Conservation (phyloP, 2,113 vertebrate species). For the Asarcornis scutulata region DNA sequence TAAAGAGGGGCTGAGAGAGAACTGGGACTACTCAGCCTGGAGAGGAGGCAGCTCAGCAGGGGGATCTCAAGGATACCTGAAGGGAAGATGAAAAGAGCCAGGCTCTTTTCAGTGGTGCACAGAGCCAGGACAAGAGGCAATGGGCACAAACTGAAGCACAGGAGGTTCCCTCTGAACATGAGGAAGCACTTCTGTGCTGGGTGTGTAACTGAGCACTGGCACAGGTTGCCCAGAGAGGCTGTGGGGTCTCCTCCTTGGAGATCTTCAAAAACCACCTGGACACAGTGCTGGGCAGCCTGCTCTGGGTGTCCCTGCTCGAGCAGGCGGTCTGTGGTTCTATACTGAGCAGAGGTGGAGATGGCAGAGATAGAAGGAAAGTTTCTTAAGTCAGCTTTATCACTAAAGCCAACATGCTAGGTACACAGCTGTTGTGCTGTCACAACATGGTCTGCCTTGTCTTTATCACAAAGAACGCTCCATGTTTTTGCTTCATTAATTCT, state of each 20-base stretch:
- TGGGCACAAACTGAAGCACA: background rate
- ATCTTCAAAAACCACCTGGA: background rate
- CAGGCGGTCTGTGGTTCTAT: background rate
- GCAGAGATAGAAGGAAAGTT: background rate
- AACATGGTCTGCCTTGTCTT: accelerated
- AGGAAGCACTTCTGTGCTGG: background rate
- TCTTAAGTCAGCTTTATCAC: background rate
- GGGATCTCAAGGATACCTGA: background rate
- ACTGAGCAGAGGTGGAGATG: background rate
- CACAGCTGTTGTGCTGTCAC: background rate
- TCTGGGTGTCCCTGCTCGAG: background rate
- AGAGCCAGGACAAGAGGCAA: background rate
- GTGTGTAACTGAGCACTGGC: background rate
- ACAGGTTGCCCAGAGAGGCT: background rate
- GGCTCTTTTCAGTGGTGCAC: background rate
- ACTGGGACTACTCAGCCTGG: background rate
- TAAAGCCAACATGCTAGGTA: background rate
- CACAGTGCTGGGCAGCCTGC: background rate
- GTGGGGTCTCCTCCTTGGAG: background rate
- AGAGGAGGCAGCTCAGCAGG: background rate
- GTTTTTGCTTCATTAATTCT: background rate
- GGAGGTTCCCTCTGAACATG: background rate
- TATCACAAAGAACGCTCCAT: accelerated
- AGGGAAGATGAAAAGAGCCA: background rate
- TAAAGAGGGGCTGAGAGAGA: background rate